A percentile compares a stretch with the other conserved stretches of the same genome.
phyloP scores from a whole-genome alignment of 2,113 vertebrate species.

The Anolis sagrei region DNA sequence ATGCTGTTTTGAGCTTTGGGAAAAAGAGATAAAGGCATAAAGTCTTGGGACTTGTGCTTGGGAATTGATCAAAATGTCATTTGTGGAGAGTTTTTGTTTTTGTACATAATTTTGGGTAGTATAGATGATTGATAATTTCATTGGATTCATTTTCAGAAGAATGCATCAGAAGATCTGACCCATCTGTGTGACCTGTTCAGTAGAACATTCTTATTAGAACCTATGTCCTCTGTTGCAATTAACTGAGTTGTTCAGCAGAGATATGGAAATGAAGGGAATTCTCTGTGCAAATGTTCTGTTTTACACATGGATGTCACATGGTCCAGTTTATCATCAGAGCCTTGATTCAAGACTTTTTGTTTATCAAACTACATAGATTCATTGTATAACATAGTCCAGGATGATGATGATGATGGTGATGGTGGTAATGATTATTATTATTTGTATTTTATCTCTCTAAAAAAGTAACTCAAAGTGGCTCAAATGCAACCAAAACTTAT shows the following conservation, averaged over 20 bases:
- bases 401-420: no score
- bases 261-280: neutral
- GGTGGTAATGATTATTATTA: no score
- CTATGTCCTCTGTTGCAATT: neutral
- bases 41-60: no score
- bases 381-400: neutral
- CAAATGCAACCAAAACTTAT: no score
- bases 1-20: no score
- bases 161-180: neutral
- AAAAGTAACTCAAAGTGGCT: no score
- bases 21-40: no score
- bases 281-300: neutral
- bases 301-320: no score
- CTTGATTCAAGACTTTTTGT: neutral
- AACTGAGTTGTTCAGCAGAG: neutral
- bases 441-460: no score
- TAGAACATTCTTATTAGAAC: neutral
- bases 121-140: no score
- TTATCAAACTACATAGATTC: neutral
- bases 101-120: no score
- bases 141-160: conserved; percentile 16
- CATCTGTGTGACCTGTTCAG: neutral
- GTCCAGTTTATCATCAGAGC: neutral
- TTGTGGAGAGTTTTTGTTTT: no score
- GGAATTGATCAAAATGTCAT: neutral